Base-by-base conservation (phyloP, 1,140 invertebrate genomes). In the Leguminivora glycinivorella region DNA sequence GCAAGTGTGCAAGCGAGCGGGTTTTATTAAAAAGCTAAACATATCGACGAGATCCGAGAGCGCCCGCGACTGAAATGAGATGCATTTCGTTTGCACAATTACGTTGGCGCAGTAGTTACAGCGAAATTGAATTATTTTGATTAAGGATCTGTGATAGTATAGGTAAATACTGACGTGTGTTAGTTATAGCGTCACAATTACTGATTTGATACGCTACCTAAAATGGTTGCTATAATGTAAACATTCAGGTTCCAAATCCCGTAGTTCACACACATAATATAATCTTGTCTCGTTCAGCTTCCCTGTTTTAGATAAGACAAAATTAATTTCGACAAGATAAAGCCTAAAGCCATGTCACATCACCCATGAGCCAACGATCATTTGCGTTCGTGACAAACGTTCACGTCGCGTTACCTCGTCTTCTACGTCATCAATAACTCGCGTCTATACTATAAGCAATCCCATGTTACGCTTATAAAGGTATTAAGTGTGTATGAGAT, bases 11-110 rank as follows among this genome's bases (percentile, higher is more conserved):
- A 29, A 25, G 56, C 25, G 25, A 29, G 17, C 56, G 56, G 10
- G 24, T 29, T 58, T 26, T 58, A 58, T 29, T 29, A 58, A 58
- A 58, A 58, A 58, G 56, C 56, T 52, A 58, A 58, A 58, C 56
- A 58, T 58, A 58, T 58, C 56, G 56, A 52, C 25, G 56, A 10
- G 56, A 22, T 6, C 19, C 25, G 56, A 10, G 56, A 22, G 19
- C 19, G n/a, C 47, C 24, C 25, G 10, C n/a, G 56, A 58, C 7
- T 26, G 56, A 58, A 58, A 58, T 58, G 56, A 58, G 56, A 58
- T 58, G 22, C 56, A 29, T 26, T 58, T 29, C 25, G 7, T 22
- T 19, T 22, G 47, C 22, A 52, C 19, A 52, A 22, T 52, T 52
- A 22, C 47, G 47, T 52, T 52, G 47, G 47, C 10, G 19, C 19